Base-by-base conservation (phyloP, 2,888 invertebrate species). In the Eristalis intricaria region DNA sequence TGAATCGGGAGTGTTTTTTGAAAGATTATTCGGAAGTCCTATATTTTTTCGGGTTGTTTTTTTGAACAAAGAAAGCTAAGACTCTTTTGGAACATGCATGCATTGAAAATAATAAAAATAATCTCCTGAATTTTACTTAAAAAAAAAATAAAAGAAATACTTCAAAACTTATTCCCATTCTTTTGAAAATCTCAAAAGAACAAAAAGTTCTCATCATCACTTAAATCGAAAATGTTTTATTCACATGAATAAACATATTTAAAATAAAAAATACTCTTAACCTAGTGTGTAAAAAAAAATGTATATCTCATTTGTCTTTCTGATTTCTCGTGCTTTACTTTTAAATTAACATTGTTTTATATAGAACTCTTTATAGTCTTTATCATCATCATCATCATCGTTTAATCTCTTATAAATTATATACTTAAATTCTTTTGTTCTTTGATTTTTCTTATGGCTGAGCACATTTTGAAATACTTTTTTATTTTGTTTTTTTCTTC, bases 281-380 rank as follows among this genome's bases (percentile, higher is more conserved):
- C 11, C 70, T 77, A 68, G n/a, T 50, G 76, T 76, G 32, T 61
- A 76, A 70, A 82, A 83, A 76, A 60, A 32, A 81, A 64, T 64
- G 38, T 23, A 60, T 60, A 56, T 60, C 23, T 26, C 26, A n/a
- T 26, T 40, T 50, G 29, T 76, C 60, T 15, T 65, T 65, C 29
- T 38, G 29, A 38, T 15, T 63, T 63, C 3, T 66, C 64, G 10
- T 69, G 15, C 43, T 61, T 58, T 50, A 35, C 58, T 69, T 58
- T 71, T 58, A 15, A 11, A 43, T 81, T 77, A 85, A 85, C 85
- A 81, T 85, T 81, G 81, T 50, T 73, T 58, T 66, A 85, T 80
- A 85, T 81, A 81, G 71, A 80, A 61, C 79, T 80, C 84, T 84
- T 43, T 76, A 4, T 61, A 40, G 43, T 76, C 80, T 84, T 69